These are phyloP conservation scores for Nasonia oneida DNA, from an alignment of 2,888 invertebrate genomes.

Conservation along the genomic window DNA sequence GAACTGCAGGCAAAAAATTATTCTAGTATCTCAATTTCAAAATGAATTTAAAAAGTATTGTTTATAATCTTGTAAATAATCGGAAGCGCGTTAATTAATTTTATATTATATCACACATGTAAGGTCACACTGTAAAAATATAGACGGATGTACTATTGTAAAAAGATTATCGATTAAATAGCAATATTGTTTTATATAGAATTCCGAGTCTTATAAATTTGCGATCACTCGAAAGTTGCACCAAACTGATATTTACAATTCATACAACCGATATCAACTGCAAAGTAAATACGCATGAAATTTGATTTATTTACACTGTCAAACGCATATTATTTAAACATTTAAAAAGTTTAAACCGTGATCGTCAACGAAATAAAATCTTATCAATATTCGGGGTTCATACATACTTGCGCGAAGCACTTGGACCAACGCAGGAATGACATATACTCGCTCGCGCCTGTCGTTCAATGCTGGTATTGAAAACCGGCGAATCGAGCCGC, in stretches of 20 bases:
- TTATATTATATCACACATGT: background rate
- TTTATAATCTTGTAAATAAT: constrained; percentile 36
- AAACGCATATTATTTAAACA: background rate
- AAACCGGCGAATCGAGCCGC: constrained; percentile 34
- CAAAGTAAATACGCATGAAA: background rate
- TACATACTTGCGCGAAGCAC: background rate
- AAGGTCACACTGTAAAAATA: background rate
- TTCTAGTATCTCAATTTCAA: constrained; percentile 60
- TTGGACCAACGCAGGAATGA: constrained; percentile 30
- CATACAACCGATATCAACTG: background rate
- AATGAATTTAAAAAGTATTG: constrained; percentile 19
- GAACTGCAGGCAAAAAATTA: constrained; percentile 66
- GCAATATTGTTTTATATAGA: background rate
- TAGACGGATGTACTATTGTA: background rate
- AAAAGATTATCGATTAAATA: constrained; percentile 18
- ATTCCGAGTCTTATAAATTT: no score
- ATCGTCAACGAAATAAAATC: background rate
- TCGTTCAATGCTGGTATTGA: constrained; percentile 39
- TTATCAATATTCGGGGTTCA: background rate
- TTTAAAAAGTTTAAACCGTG: background rate
- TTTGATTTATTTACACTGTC: background rate
- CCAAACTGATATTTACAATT: background rate
- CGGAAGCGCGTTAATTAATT: background rate
- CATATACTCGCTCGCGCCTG: constrained; percentile 14
- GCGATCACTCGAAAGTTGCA: no score